These are phyloP conservation scores for Microcaecilia unicolor DNA, from an alignment of 2,797 vertebrate species.

Conservation along the genomic window DNA sequence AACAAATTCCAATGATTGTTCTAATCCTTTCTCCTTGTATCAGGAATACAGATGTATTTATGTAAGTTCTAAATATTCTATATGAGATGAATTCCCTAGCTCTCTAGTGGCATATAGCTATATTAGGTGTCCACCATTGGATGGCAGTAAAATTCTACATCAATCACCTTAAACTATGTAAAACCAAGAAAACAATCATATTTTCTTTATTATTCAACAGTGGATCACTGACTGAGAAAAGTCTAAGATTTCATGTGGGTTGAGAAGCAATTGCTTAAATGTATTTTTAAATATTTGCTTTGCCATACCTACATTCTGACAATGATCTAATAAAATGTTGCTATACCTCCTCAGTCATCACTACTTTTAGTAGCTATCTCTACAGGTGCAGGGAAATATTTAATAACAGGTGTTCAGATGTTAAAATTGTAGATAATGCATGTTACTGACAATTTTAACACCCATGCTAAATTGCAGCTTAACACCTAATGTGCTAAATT, in stretches of 20 bases:
- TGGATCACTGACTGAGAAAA: conserved; percentile 39
- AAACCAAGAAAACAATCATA: conserved; percentile 50
- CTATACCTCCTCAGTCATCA: too few species aligned
- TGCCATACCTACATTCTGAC: too few species aligned
- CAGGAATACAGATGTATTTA: conserved; percentile 61
- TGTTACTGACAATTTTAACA: too few species aligned
- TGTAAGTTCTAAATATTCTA: conserved; percentile 57
- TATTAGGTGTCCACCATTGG: conserved; percentile 77
- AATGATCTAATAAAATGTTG: too few species aligned
- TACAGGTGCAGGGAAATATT: too few species aligned
- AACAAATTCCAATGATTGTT: conserved; percentile 69
- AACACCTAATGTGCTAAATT: too few species aligned
- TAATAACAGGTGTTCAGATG: too few species aligned
- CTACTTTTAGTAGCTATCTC: too few species aligned
- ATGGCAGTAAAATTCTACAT: conserved; percentile 99
- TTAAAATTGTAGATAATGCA: too few species aligned
- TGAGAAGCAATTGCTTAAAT: conserved; percentile 33
- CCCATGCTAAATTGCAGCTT: too few species aligned
- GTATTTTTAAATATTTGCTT: too few species aligned
- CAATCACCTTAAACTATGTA: conserved; percentile 59
- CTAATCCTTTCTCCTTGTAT: conserved; percentile 64
- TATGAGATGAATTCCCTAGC: conserved; percentile 68
- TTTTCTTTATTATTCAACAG: conserved; percentile 52
- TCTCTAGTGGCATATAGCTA: too few species aligned
- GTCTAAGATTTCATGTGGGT: conserved; percentile 36